Evolutionary conservation across 2,888 invertebrate genomes (phyloP).

Genomic region (Leptopilina myrica): DNA sequence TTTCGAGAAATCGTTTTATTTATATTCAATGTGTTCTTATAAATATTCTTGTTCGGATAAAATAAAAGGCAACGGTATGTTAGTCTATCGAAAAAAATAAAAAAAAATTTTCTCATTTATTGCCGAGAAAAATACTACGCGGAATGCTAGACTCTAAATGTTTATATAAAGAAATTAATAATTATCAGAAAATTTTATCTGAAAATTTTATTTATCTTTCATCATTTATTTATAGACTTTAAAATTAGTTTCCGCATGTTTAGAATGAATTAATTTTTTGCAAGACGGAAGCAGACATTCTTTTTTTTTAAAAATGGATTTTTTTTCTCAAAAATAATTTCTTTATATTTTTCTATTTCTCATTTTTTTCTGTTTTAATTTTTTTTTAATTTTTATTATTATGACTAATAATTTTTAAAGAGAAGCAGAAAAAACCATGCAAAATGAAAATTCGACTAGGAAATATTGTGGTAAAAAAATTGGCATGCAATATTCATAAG

Average conservation of each 20-base stretch:
- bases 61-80: not conserved
- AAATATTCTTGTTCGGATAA: not conserved
- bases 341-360: too few species aligned
- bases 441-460: not conserved
- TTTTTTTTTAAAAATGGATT: too few species aligned
- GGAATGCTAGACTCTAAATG: constrained; percentile 2
- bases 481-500: not conserved
- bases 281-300: too few species aligned
- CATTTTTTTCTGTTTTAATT: too few species aligned
- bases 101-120: too few species aligned
- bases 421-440: not conserved
- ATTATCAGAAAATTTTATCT: not conserved
- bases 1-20: constrained; percentile 11
- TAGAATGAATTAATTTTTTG: too few species aligned
- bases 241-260: not conserved
- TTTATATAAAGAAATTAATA: constrained; percentile 5
- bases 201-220: not conserved
- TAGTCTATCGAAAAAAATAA: not conserved
- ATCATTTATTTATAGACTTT: not conserved
- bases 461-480: not conserved
- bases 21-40: not conserved
- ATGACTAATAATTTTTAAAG: too few species aligned
- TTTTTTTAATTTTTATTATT: too few species aligned
- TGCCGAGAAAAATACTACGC: not conserved
- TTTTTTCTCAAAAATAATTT: too few species aligned